Percentiles rank a stretch among this genome's conserved stretches.
These are phyloP conservation scores for Sphenopsis melanotis DNA, from an alignment of 2,797 vertebrate genomes.

Conservation along the genomic window DNA sequence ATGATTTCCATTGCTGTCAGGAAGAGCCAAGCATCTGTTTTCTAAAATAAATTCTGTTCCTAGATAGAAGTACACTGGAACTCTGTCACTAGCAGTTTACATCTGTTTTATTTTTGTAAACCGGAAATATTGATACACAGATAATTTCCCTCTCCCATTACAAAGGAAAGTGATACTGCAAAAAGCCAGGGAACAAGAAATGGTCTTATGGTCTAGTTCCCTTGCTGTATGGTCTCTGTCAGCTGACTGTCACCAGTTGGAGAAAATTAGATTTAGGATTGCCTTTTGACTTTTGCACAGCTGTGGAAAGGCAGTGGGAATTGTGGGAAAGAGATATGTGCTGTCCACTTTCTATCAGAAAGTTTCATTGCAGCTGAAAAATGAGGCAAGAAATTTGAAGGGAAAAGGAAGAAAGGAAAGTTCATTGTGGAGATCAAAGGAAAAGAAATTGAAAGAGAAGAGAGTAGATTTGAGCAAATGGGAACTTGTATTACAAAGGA, in stretches of 20 bases:
- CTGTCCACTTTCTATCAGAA: background rate
- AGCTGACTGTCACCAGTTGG: background rate
- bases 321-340: background rate
- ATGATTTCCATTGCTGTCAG: background rate
- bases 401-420: background rate
- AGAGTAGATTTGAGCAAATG: background rate
- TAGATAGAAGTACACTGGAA: background rate
- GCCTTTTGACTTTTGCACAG: background rate
- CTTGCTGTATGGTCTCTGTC: background rate
- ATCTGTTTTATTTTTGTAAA: background rate
- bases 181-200: background rate
- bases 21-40: background rate
- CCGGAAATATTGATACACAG: background rate
- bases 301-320: background rate
- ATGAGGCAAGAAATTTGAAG: background rate
- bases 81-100: background rate
- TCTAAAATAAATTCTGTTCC: background rate
- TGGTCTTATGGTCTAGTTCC: background rate
- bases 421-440: background rate
- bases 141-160: background rate
- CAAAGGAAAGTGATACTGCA: background rate
- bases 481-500: background rate
- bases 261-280: background rate
- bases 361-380: background rate
- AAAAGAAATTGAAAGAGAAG: background rate